Base-by-base conservation (phyloP, 2,888 invertebrate species). In the Drosophila meridiana region DNA sequence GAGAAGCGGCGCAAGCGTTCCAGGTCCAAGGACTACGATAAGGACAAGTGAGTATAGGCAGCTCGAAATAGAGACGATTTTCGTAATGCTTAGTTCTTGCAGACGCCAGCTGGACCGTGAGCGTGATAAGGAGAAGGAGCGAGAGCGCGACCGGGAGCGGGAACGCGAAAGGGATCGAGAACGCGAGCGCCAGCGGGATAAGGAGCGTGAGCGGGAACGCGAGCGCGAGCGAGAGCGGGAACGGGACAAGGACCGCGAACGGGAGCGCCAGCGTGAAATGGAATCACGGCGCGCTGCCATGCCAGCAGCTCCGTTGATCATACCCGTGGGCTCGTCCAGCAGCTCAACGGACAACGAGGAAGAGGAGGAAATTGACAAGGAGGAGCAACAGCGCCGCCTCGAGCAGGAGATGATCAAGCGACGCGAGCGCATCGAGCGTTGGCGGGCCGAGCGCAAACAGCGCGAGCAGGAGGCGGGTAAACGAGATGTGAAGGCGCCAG, bases 351-450 rank as follows among this genome's bases (percentile, higher is more conserved):
- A 94, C 9, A 78, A 60, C 14, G 83, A 81, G 74, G 93, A 76
- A 80, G 94, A 94, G 14, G 95, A 94, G 80, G 94, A 94, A 65
- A 93, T 94, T 36, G 94, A 95, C 32, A 91, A 97, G 95, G 98
- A 98, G 93, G 97, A 97, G 91, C 98, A 98, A 90, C 97, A 98
- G 90, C 96, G 96, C 82, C 95, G 97, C 36, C 93, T 99, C 36
- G 99, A 99, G 93, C 94, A 96, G 26, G 99, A 99, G 94, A 99
- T 99, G 99, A 98, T 97, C 90, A 98, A 98, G 92, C 95, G 99
- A 5, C 94, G 99, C 2, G 99, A 99, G 86, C 95, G 99, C 60
- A 99, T 99, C 76, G 99, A 99, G 93, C 95, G 98, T 61, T 99
- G 99, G 99, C 94, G 99, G 53, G 97, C 98, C 0, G 98, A 99